These are phyloP conservation scores for Leptatherina wallacei DNA, from an alignment of 2,797 vertebrate species.

Conservation along the genomic window DNA sequence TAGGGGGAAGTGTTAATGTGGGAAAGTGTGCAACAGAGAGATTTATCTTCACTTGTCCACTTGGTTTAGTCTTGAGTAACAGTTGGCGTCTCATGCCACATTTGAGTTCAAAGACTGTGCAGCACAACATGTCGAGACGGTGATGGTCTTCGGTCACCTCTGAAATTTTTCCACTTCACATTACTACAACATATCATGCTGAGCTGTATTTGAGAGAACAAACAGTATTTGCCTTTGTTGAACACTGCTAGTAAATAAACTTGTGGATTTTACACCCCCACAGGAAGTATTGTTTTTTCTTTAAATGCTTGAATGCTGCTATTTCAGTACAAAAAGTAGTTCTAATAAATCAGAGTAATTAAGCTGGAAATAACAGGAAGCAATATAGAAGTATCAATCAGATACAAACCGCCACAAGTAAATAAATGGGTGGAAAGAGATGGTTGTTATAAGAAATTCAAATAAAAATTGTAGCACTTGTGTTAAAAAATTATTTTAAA, in stretches of 20 bases:
- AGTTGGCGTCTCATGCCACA: conserved; percentile 64
- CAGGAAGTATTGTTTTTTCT: conserved; percentile 27
- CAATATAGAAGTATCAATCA: conserved; percentile 12
- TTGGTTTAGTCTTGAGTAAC: conserved; percentile 57
- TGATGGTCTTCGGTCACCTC: conserved; percentile 12
- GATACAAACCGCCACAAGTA: conserved; percentile 22
- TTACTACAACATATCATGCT: conserved; percentile 18
- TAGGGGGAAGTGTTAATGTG: conserved; percentile 68
- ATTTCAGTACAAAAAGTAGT: background rate
- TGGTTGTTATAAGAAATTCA: background rate
- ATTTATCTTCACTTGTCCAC: conserved; percentile 64
- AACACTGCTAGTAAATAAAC: conserved; percentile 30
- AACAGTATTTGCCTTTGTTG: conserved; percentile 36
- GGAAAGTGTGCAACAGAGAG: conserved; percentile 71
- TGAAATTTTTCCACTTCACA: conserved; percentile 21
- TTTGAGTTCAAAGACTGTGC: conserved; percentile 53
- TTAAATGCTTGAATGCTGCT: conserved; percentile 11
- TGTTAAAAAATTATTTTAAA: conserved; percentile 4
- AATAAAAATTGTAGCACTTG: background rate
- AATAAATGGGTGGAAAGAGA: background rate
- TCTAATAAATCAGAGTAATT: conserved; percentile 13
- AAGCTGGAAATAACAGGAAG: conserved; percentile 13
- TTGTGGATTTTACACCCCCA: background rate
- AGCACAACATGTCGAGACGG: background rate
- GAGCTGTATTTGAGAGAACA: conserved; percentile 27